Base-by-base conservation (phyloP, 2,797 vertebrate species). In the Phataginus tricuspis region DNA sequence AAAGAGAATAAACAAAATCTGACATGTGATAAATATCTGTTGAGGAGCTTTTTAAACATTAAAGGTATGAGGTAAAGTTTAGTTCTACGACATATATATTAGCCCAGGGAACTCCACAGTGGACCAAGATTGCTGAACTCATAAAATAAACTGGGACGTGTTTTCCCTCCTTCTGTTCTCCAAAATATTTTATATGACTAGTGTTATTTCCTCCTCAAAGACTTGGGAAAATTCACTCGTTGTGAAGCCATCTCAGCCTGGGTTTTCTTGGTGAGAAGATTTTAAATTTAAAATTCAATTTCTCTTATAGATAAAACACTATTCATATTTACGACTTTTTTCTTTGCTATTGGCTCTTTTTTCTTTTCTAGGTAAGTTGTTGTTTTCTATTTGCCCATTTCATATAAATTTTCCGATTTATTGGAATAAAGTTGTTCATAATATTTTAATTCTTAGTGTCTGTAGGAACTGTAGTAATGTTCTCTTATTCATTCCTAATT, bases 1-100 rank as follows among this genome's bases (percentile, higher is more conserved):
- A 66, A 93, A 95, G 53, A 53, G 18, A 66, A 87, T 49, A 80
- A 95, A 95, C 23, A 94, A 96, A 89, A 75, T 15, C 18, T 66
- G 16, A 59, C 2, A 15, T 8, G 4, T 74, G 29, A 34, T 94
- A 78, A 94, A 21, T 77, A 89, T 53, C 42, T 69, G 34, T 57
- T 53, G 45, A 95, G 57, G 42, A 61, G 74, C 7, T 69, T 2
- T 68, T 74, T 74, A 91, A 25, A 68, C 19, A 85, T 13, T 74
- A 92, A 68, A 77, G 55, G n/a, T 83, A 86, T 59, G 63, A 95
- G 8, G 34, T 74, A 14, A 90, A 87, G 31, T 71, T 90, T 85
- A 92, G 59, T 80, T 94, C 51, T 78, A 92, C 78, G 42, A 78
- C 29, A 66, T 57, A 82, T 27, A 68, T 57, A 69, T 85, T 5